Evolutionary conservation across 2,113 vertebrate species (phyloP).

Genomic region (Cottus gobio): DNA sequence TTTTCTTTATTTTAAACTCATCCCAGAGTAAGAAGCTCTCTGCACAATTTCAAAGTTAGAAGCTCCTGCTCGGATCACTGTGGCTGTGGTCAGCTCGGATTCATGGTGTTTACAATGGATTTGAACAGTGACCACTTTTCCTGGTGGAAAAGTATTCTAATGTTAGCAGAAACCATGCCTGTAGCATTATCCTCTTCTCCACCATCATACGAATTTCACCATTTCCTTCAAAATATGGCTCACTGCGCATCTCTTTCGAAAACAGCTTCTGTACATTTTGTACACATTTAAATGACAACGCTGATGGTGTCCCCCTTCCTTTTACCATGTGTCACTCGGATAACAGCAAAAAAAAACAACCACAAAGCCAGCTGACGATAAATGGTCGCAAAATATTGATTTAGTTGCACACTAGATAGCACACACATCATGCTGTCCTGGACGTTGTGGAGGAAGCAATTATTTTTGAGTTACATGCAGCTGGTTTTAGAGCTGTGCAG

Average conservation of each 20-base stretch:
- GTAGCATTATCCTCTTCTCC: not conserved
- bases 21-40: not conserved
- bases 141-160: slow-evolving; percentile 22
- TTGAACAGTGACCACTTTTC: slow-evolving; percentile 3
- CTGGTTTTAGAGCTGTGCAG: slow-evolving; percentile 84
- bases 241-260: not conserved
- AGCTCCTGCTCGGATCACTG: not conserved
- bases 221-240: not conserved
- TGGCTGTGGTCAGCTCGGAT: not conserved
- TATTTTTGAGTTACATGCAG: slow-evolving; percentile 88
- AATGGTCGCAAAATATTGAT: slow-evolving; percentile 61
- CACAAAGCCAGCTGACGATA: slow-evolving; percentile 62
- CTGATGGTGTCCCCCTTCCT: not conserved
- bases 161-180: not conserved
- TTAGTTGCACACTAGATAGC: slow-evolving; percentile 70
- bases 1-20: not conserved
- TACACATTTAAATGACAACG: not conserved
- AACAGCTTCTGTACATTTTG: not conserved
- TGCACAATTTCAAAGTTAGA: not conserved
- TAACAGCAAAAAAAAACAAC: not conserved
- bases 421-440: slow-evolving; percentile 82
- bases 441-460: slow-evolving; percentile 85
- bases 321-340: slow-evolving; percentile 6
- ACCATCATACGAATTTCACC: not conserved
- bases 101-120: not conserved